Evolutionary conservation across 2,888 invertebrate genomes (phyloP).

Genomic region (Odiellus spinosus): DNA sequence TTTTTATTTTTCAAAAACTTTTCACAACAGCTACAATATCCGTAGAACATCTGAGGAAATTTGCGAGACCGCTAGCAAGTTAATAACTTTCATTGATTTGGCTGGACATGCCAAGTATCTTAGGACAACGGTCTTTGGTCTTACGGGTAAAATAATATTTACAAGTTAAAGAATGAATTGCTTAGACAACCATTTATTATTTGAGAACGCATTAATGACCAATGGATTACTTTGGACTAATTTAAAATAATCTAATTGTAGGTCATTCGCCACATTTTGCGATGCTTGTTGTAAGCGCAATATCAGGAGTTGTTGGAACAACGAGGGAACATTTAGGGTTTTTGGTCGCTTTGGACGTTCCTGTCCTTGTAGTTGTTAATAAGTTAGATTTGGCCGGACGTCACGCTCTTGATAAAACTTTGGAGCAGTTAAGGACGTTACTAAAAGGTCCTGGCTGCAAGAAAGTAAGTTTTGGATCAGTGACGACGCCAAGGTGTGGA

Average conservation of each 20-base stretch:
- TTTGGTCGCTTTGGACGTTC: constrained; percentile 35
- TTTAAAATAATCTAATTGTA: neutral
- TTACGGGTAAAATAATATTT: constrained; percentile 42
- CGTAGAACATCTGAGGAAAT: constrained; percentile 43
- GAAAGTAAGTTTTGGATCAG: constrained; percentile 19
- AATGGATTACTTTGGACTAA: too few relatives aligned
- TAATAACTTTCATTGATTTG: constrained; percentile 86
- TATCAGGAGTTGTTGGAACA: constrained; percentile 60
- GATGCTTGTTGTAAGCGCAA: constrained; percentile 62
- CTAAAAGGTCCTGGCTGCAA: constrained; percentile 48
- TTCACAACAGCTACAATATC: constrained; percentile 19
- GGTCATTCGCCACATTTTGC: constrained; percentile 85
- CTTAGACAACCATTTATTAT: too few relatives aligned
- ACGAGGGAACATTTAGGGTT: constrained; percentile 65
- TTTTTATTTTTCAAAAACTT: too few relatives aligned
- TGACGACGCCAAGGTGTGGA: neutral
- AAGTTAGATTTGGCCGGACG: constrained; percentile 69
- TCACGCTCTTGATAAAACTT: constrained; percentile 28
- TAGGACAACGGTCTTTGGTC: constrained; percentile 81
- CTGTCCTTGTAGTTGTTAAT: constrained; percentile 83
- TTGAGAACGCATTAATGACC: too few relatives aligned
- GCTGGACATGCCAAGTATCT: constrained; percentile 94
- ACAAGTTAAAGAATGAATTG: too few relatives aligned
- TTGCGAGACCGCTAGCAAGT: constrained; percentile 75
- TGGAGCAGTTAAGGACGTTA: constrained; percentile 39